A percentile compares a stretch with the other conserved stretches of the same genome.
Conservation (phyloP, 2,888 invertebrate species). For the Balanococcus diminutus region DNA sequence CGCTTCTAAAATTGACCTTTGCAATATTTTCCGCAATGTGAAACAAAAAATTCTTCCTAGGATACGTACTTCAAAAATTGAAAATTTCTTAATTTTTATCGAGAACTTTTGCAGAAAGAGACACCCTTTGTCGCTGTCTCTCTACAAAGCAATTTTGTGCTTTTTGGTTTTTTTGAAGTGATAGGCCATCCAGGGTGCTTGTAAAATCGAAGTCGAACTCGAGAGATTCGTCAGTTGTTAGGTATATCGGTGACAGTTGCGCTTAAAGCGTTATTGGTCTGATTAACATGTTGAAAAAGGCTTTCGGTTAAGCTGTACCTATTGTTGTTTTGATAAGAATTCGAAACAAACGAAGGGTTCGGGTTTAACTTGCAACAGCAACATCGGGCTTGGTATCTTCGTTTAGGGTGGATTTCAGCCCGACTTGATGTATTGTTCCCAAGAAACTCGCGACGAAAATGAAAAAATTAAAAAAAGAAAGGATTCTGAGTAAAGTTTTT, state of each 20-base stretch:
- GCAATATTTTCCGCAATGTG: too few relatives aligned
- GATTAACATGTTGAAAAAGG: constrained; percentile 25
- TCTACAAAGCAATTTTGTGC: too few relatives aligned
- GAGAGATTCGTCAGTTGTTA: neutral
- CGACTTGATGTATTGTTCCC: neutral
- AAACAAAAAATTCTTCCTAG: too few relatives aligned
- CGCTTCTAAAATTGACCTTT: too few relatives aligned
- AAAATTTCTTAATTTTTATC: too few relatives aligned
- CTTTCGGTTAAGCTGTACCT: neutral
- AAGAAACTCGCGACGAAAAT: neutral
- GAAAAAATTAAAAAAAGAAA: neutral
- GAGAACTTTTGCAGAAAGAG: too few relatives aligned
- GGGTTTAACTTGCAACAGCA: neutral
- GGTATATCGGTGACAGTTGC: constrained; percentile 1
- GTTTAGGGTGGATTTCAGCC: neutral
- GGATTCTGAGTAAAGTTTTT: too few relatives aligned
- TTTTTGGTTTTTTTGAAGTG: too few relatives aligned
- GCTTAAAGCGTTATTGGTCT: constrained; percentile 24
- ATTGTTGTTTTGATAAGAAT: constrained; percentile 20
- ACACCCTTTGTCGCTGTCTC: too few relatives aligned
- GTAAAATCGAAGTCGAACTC: neutral
- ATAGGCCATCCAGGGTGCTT: too few relatives aligned
- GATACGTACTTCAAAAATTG: too few relatives aligned
- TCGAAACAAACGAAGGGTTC: neutral
- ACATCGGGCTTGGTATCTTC: neutral